Percentiles rank a stretch among this genome's conserved stretches.
Evolutionary conservation across 1,140 invertebrate species (phyloP).

Genomic region (Ceratoteleas bidentatus): DNA sequence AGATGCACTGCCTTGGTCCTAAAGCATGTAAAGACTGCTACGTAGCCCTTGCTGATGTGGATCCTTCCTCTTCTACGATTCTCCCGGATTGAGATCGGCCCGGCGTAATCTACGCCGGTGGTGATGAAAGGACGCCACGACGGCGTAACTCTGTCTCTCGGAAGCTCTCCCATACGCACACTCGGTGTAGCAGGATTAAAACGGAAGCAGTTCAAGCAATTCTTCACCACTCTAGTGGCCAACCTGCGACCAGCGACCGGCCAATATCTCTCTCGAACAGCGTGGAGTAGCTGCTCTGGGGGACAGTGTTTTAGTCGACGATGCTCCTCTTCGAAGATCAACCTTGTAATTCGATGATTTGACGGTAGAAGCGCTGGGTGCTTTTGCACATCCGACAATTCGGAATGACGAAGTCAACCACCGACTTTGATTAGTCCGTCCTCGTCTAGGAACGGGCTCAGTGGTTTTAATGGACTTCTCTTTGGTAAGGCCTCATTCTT

Average conservation of each 20-base stretch:
- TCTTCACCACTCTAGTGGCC: slow-evolving; percentile 57
- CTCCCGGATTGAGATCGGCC: slow-evolving; percentile 64
- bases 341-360: slow-evolving; percentile 40
- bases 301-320: slow-evolving; percentile 63
- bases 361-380: slow-evolving; percentile 57
- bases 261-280: slow-evolving; percentile 64
- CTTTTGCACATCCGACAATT: slow-evolving; percentile 57
- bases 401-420: slow-evolving; percentile 71
- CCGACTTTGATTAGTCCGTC: slow-evolving; percentile 75
- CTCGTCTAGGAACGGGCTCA: slow-evolving; percentile 74
- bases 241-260: slow-evolving; percentile 59
- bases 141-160: slow-evolving; percentile 58
- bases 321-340: slow-evolving; percentile 65
- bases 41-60: slow-evolving; percentile 17
- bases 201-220: slow-evolving; percentile 69
- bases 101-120: slow-evolving; percentile 70
- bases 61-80: slow-evolving; percentile 41
- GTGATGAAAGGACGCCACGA: slow-evolving; percentile 58
- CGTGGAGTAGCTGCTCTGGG: slow-evolving; percentile 52
- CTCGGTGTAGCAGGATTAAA: slow-evolving; percentile 45
- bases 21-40: slow-evolving; percentile 52
- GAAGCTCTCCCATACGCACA: slow-evolving; percentile 72
- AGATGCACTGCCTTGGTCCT: slow-evolving; percentile 71
- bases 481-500: neutral
- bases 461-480: neutral